Conservation (phyloP, 1,140 invertebrate genomes). For the Sinonovacula constricta region DNA sequence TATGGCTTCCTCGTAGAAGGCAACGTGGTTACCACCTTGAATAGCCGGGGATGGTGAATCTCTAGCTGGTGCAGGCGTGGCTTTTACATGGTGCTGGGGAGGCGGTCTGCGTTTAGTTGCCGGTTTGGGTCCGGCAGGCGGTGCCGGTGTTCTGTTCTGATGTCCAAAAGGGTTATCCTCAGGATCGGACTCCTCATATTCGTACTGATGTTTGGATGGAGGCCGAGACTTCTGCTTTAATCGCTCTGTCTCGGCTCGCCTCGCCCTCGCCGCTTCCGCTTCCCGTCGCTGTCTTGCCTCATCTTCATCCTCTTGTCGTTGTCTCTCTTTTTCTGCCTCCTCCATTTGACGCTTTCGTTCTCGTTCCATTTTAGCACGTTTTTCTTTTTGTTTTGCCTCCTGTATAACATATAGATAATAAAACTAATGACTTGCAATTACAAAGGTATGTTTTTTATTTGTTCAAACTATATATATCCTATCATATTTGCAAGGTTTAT, state of each 20-base stretch:
- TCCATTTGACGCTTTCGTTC: conserved; percentile 41
- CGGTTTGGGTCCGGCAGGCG: conserved; percentile 54
- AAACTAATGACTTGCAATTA: neutral
- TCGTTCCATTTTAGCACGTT: conserved; percentile 42
- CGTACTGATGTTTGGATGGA: neutral
- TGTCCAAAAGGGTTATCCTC: neutral
- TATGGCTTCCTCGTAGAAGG: conserved; percentile 58
- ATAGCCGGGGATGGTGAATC: conserved; percentile 31
- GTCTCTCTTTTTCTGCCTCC: conserved; percentile 71
- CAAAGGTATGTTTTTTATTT: no score
- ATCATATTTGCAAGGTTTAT: no score
- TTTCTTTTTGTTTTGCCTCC: conserved; percentile 55
- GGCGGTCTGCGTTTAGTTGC: conserved; percentile 8
- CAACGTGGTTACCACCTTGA: conserved; percentile 36
- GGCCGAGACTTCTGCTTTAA: neutral
- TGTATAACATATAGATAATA: conserved; percentile 15
- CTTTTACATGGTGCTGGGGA: conserved; percentile 9
- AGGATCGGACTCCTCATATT: neutral
- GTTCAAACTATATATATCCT: no score
- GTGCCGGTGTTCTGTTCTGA: conserved; percentile 23
- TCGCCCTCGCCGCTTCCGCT: conserved; percentile 53
- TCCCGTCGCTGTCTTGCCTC: conserved; percentile 50
- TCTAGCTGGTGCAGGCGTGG: conserved; percentile 16
- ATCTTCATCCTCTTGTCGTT: conserved; percentile 56
- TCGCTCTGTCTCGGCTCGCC: conserved; percentile 40